Percentiles rank a stretch among this genome's conserved stretches.
phyloP scores from a whole-genome alignment of 2,888 invertebrate genomes.

The Drosophila pseudotalamancana region DNA sequence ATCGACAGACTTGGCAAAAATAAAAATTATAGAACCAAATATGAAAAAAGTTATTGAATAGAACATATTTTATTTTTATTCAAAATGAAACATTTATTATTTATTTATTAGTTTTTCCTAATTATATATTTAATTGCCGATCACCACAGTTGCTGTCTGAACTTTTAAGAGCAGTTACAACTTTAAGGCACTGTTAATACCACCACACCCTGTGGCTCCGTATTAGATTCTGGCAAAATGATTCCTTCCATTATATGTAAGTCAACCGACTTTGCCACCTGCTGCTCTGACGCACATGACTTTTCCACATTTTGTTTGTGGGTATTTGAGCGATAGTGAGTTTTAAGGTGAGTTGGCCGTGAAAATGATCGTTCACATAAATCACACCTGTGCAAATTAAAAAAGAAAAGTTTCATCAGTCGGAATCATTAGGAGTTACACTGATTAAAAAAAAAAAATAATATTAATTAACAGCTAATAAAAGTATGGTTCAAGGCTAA shows the following conservation, averaged over 20 bases:
- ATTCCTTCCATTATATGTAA: not conserved
- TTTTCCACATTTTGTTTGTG: constrained; percentile 80
- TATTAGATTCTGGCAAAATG: not conserved
- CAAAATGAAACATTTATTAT: too few relatives aligned
- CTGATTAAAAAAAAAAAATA: not conserved
- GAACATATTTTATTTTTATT: too few relatives aligned
- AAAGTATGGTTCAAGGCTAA: too few relatives aligned
- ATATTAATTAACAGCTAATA: not conserved
- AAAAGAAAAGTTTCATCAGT: too few relatives aligned
- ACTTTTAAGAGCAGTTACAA: not conserved
- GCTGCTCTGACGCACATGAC: constrained; percentile 8
- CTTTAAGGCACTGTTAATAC: constrained; percentile 7
- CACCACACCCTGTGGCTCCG: not conserved
- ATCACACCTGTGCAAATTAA: constrained; percentile 65
- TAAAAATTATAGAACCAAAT: too few relatives aligned
- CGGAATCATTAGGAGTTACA: too few relatives aligned
- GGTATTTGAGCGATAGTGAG: constrained; percentile 80
- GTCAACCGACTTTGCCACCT: not conserved
- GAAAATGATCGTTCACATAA: constrained; percentile 82
- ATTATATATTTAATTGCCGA: not conserved
- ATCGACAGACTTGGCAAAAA: too few relatives aligned
- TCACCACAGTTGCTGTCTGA: not conserved
- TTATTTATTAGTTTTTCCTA: too few relatives aligned
- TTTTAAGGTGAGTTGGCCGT: constrained; percentile 81
- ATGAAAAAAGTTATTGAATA: too few relatives aligned